Conservation (phyloP, 2,888 invertebrate species). For the Vannuccia rotundouncinata region DNA sequence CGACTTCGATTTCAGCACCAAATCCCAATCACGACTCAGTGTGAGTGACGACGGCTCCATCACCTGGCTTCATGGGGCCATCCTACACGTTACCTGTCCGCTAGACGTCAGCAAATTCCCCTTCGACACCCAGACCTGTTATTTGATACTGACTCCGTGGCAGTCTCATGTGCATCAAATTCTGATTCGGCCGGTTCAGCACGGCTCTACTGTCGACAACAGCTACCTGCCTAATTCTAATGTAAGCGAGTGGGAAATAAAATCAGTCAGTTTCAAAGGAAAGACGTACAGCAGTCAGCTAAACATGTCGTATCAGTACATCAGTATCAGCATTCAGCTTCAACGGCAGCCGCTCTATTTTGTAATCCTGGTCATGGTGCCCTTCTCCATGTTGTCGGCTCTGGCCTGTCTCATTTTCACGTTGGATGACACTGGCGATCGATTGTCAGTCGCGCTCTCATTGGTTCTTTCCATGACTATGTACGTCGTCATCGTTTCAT, state of each 20-base stretch:
- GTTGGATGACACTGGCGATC: slow-evolving; percentile 37
- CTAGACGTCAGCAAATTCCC: slow-evolving; percentile 38
- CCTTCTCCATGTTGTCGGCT: slow-evolving; percentile 37
- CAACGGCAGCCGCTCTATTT: slow-evolving; percentile 38
- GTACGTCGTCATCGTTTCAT: slow-evolving; percentile 40
- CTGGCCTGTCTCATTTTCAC: slow-evolving; percentile 39
- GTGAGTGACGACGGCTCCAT: slow-evolving; percentile 29
- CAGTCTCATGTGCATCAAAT: slow-evolving; percentile 32
- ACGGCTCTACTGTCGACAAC: slow-evolving; percentile 38
- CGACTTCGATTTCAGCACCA: slow-evolving; percentile 37
- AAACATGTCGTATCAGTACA: slow-evolving; percentile 37
- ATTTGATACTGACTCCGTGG: slow-evolving; percentile 39
- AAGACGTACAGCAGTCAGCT: slow-evolving; percentile 35
- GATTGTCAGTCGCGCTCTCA: slow-evolving; percentile 38
- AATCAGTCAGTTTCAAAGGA: slow-evolving; percentile 14
- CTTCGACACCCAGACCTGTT: slow-evolving; percentile 39
- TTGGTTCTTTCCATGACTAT: slow-evolving; percentile 39
- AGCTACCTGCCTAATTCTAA: slow-evolving; percentile 38
- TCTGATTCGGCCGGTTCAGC: slow-evolving; percentile 30
- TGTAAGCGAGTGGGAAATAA: slow-evolving; percentile 37
- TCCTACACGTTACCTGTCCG: slow-evolving; percentile 37
- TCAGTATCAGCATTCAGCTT: slow-evolving; percentile 34
- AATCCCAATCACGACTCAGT: slow-evolving; percentile 33
- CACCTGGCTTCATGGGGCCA: slow-evolving; percentile 39
- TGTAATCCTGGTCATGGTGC: slow-evolving; percentile 38